Evolutionary conservation across 2,797 vertebrate species (phyloP).

Genomic region (Calcarius lapponicus): DNA sequence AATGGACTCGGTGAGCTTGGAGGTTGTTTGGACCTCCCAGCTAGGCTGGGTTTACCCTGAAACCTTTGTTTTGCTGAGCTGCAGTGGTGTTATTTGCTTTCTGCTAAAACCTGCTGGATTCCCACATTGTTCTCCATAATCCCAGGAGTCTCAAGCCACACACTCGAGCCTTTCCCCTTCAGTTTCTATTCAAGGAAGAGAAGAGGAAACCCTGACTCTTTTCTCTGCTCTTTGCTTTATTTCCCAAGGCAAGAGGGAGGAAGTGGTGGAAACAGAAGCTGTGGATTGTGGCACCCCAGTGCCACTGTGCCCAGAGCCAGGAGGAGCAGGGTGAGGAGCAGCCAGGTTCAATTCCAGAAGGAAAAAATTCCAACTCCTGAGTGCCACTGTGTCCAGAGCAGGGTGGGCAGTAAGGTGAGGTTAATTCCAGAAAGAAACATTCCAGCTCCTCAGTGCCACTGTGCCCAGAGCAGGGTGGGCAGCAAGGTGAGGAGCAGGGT

Average conservation of each 20-base stretch:
- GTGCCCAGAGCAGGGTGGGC: too few species aligned
- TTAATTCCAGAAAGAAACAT: too few species aligned
- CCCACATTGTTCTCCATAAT: neutral
- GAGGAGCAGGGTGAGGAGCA: too few species aligned
- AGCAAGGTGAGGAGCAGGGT: too few species aligned
- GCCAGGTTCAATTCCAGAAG: too few species aligned
- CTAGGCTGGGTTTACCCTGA: accelerated
- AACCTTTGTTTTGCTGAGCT: neutral
- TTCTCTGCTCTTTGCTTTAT: neutral
- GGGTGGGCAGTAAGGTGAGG: too few species aligned
- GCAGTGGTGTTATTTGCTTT: neutral
- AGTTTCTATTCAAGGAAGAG: conserved; percentile 40
- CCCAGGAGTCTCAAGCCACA: neutral
- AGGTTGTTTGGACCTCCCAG: neutral
- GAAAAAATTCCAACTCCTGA: too few species aligned
- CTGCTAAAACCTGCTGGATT: accelerated
- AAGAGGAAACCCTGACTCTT: neutral
- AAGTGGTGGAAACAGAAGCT: conserved; percentile 74
- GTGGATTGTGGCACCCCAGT: conserved; percentile 69
- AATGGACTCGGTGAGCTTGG: accelerated
- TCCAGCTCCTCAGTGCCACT: too few species aligned
- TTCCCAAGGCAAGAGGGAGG: conserved; percentile 77
- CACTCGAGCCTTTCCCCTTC: neutral
- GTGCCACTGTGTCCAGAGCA: too few species aligned
- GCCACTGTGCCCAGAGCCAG: neutral